Evolutionary conservation across 2,797 vertebrate species (phyloP), one percentile per base, ranked within the genome.

Genomic region (Discoglossus pictus): DNA sequence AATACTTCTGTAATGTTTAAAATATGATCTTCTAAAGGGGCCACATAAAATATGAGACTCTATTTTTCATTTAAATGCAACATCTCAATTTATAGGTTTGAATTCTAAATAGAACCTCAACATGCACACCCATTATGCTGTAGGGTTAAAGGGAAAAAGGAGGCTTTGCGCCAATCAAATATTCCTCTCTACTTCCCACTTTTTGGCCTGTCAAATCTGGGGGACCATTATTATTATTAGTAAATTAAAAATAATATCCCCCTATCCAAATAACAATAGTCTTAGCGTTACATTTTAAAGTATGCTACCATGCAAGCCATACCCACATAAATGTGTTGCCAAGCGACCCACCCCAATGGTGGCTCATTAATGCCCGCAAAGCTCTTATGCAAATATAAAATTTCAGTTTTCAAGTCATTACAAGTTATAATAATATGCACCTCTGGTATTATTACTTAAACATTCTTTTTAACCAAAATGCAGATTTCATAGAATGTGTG

Each of bases 291-390:
- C 51, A 42, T 50, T 50, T 42, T 48, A 56, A 40, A 40, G 16
- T 39, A 20, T 55, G 17, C 39, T 55, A 70, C 60, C 67, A 70
- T 70, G 67, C 67, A 70, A 55, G 50, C 24, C 59, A 63, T 63
- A 62, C 20, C 48, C 55, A 39, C 11, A 7, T 31, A 17, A 50
- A 12, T 17, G 36, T 25, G 39, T 39, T 44, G 66, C 66, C 58
- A 68, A 70, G 59, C 59, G n/a, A 38, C 21, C 40, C 31, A 39
- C 66, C 58, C 39, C n/a, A 23, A 3, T 2, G 42, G 66, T 40
- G 66, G 48, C 16, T 18, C 24, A 10, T 11, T 54, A 39, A 54
- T 54, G 66, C 58, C 11, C 20, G 38, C 36, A 23, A 68, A 70
- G 67, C 59, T 16, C 56, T 50, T 34, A 31, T 48, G 59, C 52